Evolutionary conservation across 2,888 invertebrate species (phyloP).

Genomic region (Scrobipalpa atriplicella): DNA sequence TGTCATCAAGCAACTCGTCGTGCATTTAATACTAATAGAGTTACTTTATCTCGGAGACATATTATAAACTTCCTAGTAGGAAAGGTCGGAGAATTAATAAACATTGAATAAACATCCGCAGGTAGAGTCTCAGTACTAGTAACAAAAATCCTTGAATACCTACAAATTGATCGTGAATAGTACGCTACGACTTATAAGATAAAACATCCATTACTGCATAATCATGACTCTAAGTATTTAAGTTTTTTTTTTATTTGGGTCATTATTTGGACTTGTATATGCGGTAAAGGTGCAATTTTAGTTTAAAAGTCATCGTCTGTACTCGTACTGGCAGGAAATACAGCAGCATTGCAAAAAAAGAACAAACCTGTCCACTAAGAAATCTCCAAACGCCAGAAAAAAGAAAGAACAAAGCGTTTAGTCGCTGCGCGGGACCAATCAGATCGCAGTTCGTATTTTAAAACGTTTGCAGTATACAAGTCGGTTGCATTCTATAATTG

Average conservation of each 20-base stretch:
- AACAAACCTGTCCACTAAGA: conserved; percentile 3
- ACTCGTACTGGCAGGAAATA: neutral
- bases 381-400: conserved; percentile 7
- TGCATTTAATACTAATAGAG: conserved; percentile 10
- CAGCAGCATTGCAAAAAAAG: neutral
- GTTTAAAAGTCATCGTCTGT: neutral
- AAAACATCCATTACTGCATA: no score
- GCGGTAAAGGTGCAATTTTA: neutral
- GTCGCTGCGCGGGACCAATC: conserved; percentile 17
- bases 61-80: conserved; percentile 6
- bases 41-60: neutral
- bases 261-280: no score
- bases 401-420: conserved; percentile 10
- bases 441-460: conserved; percentile 26
- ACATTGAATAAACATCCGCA: neutral
- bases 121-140: neutral
- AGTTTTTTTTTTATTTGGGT: no score
- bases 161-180: neutral
- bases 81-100: conserved; percentile 7
- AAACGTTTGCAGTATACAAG: conserved; percentile 34
- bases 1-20: neutral
- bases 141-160: neutral
- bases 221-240: no score
- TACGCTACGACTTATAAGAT: no score
- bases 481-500: conserved; percentile 41